Conservation (phyloP, 1,140 invertebrate species). For the Nasonia vitripennis region DNA sequence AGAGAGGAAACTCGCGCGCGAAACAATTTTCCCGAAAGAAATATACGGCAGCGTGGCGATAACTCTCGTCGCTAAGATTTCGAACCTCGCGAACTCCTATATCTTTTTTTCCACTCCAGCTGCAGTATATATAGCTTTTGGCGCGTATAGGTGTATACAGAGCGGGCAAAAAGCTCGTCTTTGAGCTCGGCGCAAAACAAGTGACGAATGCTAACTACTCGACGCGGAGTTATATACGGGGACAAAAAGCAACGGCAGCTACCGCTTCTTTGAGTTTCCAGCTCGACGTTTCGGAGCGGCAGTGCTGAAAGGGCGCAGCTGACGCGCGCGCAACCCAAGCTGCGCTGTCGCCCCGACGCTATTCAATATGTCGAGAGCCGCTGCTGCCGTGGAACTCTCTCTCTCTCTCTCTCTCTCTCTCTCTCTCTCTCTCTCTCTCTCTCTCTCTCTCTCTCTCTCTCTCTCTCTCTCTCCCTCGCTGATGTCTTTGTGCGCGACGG, state of each 20-base stretch:
- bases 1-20: not conserved
- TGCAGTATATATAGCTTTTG: not conserved
- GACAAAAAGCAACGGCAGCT: not conserved
- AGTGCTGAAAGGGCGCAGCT: slow-evolving; percentile 17
- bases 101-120: not conserved
- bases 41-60: not conserved
- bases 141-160: too few species aligned
- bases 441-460: too few species aligned
- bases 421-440: too few species aligned
- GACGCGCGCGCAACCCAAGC: slow-evolving; percentile 1
- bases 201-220: slow-evolving; percentile 23
- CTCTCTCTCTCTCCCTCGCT: too few species aligned
- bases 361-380: slow-evolving; percentile 29
- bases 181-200: not conserved
- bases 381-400: not conserved
- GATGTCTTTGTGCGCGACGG: not conserved
- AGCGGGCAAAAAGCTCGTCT: not conserved
- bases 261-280: slow-evolving; percentile 21
- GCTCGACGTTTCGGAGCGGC: not conserved
- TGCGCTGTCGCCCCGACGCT: not conserved
- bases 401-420: too few species aligned
- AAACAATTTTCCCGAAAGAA: slow-evolving; percentile 33
- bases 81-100: not conserved
- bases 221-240: not conserved
- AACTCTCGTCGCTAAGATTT: not conserved